Percentiles rank a stretch among this genome's conserved stretches.
Evolutionary conservation across 2,797 vertebrate species (phyloP).

Genomic region (Discoglossus pictus): DNA sequence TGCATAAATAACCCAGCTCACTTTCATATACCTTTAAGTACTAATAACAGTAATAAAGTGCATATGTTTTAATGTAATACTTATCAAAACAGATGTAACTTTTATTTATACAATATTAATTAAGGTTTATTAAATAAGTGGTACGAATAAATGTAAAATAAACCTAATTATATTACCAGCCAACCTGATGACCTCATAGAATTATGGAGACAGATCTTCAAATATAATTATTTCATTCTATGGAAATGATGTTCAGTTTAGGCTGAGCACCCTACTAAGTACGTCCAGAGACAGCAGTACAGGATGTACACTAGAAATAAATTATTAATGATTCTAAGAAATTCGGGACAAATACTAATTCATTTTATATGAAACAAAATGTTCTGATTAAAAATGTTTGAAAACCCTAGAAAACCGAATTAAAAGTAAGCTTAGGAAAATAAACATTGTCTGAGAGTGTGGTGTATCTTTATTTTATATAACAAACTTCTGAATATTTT

Average conservation of each 20-base stretch:
- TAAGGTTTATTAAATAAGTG: too few relatives aligned
- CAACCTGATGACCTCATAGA: too few relatives aligned
- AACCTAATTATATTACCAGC: too few relatives aligned
- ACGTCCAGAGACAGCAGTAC: conserved; percentile 29
- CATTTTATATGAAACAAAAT: conserved; percentile 47
- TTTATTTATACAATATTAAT: too few relatives aligned
- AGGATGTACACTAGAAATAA: conserved; percentile 37
- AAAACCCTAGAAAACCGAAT: conserved; percentile 23
- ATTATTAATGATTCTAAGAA: conserved; percentile 51
- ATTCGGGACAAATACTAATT: conserved; percentile 31
- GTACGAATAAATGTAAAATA: too few relatives aligned
- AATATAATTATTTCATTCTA: conserved; percentile 38
- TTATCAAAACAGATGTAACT: too few relatives aligned
- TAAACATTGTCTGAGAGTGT: conserved; percentile 7
- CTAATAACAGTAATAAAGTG: too few relatives aligned
- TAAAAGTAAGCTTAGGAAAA: conserved; percentile 3
- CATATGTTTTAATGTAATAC: too few relatives aligned
- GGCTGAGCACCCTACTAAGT: conserved; percentile 18
- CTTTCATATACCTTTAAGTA: too few relatives aligned
- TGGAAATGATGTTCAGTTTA: conserved; percentile 20
- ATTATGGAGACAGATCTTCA: conserved; percentile 6
- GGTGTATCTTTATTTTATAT: conserved; percentile 1
- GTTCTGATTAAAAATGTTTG: conserved; percentile 37
- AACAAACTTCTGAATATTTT: not conserved
- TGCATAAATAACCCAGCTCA: too few relatives aligned